These are phyloP conservation scores for Myodes glareolus DNA, from an alignment of 2,113 vertebrate genomes.

Conservation along the genomic window DNA sequence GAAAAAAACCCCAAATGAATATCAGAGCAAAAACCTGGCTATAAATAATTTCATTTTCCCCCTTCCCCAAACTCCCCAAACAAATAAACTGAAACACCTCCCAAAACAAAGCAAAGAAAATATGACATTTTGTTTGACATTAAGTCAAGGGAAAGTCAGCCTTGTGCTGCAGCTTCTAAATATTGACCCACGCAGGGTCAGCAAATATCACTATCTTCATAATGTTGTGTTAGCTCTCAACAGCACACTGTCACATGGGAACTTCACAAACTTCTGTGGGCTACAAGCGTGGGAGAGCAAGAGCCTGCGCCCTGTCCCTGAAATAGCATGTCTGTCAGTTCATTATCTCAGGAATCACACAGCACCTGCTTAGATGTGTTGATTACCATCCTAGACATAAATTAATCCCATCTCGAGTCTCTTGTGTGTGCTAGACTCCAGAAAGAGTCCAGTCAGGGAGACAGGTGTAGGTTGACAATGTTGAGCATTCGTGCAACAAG, in stretches of 20 bases:
- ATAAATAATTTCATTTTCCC: not conserved
- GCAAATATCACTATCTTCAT: not conserved
- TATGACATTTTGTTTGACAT: not conserved
- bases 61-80: not conserved
- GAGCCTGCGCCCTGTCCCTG: not conserved
- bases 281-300: not conserved
- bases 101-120: constrained; percentile 23
- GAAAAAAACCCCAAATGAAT: not conserved
- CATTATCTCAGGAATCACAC: not conserved
- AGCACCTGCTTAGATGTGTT: not conserved
- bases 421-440: too few relatives aligned
- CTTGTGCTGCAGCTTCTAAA: not conserved
- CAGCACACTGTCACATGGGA: not conserved
- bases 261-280: not conserved
- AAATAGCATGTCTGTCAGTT: not conserved
- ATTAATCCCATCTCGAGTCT: not conserved
- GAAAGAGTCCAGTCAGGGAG: not conserved
- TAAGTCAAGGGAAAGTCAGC: not conserved
- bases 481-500: not conserved
- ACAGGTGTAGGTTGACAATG: not conserved
- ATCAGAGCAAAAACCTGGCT: not conserved
- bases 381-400: not conserved
- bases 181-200: not conserved
- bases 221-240: not conserved
- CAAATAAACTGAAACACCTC: not conserved